These are phyloP conservation scores for Ptilonorhynchus violaceus DNA, from an alignment of 2,113 vertebrate genomes.

Conservation along the genomic window DNA sequence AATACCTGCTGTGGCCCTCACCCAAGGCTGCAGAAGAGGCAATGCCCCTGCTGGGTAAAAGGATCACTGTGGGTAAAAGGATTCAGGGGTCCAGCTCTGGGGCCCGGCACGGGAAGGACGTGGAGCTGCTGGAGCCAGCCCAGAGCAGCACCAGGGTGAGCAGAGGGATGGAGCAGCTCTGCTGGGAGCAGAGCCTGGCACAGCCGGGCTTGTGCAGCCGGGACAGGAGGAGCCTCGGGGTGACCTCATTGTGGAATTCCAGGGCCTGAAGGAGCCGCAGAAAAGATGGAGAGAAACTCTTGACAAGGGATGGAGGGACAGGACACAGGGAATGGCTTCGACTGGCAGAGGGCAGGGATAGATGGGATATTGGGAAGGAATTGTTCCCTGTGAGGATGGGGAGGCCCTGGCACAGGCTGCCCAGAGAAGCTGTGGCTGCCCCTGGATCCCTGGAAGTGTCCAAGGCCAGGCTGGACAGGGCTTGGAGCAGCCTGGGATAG, in stretches of 20 bases:
- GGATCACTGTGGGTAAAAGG: not conserved
- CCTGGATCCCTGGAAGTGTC: not conserved
- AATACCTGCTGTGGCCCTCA: not conserved
- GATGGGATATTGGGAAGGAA: not conserved
- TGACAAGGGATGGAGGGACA: not conserved
- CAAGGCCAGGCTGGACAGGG: not conserved
- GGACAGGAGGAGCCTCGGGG: not conserved
- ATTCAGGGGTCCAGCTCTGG: accelerated
- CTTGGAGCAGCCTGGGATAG: not conserved
- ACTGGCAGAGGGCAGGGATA: not conserved
- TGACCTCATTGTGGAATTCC: not conserved
- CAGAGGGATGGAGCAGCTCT: not conserved
- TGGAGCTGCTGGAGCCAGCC: not conserved
- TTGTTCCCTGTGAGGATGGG: not conserved
- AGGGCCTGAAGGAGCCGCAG: not conserved
- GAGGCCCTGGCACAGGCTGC: not conserved
- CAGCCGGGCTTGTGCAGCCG: accelerated
- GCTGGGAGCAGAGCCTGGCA: not conserved
- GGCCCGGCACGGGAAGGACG: not conserved
- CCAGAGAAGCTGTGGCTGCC: not conserved
- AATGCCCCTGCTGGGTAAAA: accelerated
- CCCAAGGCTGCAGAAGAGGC: not conserved
- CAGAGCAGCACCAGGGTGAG: not conserved
- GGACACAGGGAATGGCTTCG: not conserved
- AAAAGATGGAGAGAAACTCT: not conserved